Evolutionary conservation across 2,888 invertebrate genomes (phyloP), one percentile per base, ranked within the genome.

Genomic region (Exephanes ischioxanthus): DNA sequence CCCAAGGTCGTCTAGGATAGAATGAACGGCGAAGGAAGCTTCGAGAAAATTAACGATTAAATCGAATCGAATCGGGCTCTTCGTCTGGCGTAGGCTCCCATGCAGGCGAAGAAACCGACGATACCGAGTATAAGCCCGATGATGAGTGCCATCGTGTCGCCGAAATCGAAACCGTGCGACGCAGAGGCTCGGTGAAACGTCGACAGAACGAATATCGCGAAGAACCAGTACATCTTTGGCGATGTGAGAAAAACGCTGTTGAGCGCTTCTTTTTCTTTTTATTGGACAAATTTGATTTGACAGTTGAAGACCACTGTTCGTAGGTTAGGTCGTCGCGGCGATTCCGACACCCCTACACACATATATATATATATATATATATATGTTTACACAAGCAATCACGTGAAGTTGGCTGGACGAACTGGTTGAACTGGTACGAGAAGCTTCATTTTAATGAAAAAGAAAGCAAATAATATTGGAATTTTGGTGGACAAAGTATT

Each of bases 31-130:
- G 6, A n/a, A n/a, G 53, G 53, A 53, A 53, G 53, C n/a, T 53
- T 53, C 19, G 11, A 26, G 58, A 58, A 22, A 22, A 14, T 7
- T 14, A 55, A 9, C 22, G 22, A 26, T 80, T 77, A 91, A 66
- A 94, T 81, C n/a, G 92, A 90, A 88, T 94, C 93, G 84, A 93
- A 89, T 73, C 90, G 90, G 72, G 95, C 95, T 93, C 95, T 95
- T 92, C 95, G 95, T 90, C 97, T 95, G 26, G 96, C 96, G 91
- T 96, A 96, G 88, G 96, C 96, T 53, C 96, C 97, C 90, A 97
- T 94, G 93, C 96, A 96, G 30, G 96, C 96, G 76, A 96, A 94
- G 83, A 96, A 95, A 89, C 96, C 96, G 83, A 96, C 92, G 37
- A 95, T 95, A 68, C 95, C 95, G 61, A 96, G 95, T 63, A 95